phyloP scores from a whole-genome alignment of 1,140 invertebrate genomes.

The Trichonephila clavata region DNA sequence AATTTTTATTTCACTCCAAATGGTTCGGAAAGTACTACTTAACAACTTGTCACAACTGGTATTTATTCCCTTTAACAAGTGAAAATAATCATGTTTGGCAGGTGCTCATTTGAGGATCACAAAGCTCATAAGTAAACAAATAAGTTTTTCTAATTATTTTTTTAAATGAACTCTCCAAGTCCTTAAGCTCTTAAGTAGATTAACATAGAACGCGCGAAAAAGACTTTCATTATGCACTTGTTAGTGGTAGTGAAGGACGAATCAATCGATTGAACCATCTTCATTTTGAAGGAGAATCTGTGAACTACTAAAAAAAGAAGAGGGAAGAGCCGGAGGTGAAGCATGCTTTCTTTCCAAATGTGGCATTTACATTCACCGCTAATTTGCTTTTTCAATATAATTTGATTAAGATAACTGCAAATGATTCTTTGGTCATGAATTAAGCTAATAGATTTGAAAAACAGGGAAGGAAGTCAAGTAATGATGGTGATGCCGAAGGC shows the following conservation, averaged over 20 bases:
- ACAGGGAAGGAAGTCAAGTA: neutral
- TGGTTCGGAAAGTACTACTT: too few relatives aligned
- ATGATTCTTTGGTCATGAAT: neutral
- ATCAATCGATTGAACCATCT: neutral
- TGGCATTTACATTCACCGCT: neutral
- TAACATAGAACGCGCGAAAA: neutral
- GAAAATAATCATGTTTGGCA: constrained; percentile 17
- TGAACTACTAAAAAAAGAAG: too few relatives aligned
- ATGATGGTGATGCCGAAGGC: neutral
- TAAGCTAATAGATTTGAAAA: neutral
- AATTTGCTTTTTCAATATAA: constrained; percentile 20
- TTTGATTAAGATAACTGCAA: neutral
- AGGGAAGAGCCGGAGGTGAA: neutral
- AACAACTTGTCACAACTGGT: neutral
- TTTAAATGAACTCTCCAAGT: neutral
- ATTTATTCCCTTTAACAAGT: neutral
- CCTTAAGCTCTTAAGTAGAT: constrained; percentile 21
- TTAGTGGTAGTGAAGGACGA: neutral
- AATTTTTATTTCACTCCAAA: too few relatives aligned
- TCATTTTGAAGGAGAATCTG: neutral
- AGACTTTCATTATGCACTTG: neutral
- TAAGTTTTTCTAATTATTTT: constrained; percentile 19
- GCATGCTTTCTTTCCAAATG: neutral
- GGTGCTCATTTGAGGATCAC: constrained; percentile 11
- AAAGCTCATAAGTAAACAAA: neutral